Evolutionary conservation across 2,113 vertebrate species (phyloP).

Genomic region (Ailuropoda melanoleuca): DNA sequence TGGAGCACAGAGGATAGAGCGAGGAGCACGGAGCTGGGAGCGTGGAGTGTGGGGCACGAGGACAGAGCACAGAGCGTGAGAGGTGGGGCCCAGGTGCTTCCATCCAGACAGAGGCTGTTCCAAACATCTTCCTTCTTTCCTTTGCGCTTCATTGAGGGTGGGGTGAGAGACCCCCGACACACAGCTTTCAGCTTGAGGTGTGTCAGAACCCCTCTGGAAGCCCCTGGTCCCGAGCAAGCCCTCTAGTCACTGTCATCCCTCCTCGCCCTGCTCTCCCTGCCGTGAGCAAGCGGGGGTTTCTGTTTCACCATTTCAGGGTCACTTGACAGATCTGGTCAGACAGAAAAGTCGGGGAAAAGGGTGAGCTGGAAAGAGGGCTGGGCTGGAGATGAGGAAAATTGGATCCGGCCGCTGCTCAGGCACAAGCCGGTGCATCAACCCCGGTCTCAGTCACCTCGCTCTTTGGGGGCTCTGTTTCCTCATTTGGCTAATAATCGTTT

Average conservation of each 20-base stretch:
- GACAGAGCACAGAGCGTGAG: no score
- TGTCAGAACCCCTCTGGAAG: not conserved
- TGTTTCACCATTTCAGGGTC: not conserved
- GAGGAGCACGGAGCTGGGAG: not conserved
- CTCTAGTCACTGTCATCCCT: not conserved
- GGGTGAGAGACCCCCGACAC: no score
- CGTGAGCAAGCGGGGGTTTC: not conserved
- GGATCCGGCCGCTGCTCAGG: rapidly evolving
- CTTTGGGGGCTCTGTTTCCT: rapidly evolving
- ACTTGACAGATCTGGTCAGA: not conserved
- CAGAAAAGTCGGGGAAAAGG: not conserved
- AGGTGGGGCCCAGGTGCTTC: not conserved
- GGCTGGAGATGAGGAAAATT: not conserved
- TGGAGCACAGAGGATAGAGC: not conserved
- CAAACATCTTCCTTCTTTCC: not conserved
- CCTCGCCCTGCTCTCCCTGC: not conserved
- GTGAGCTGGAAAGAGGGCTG: not conserved
- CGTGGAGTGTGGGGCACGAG: not conserved
- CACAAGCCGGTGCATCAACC: not conserved
- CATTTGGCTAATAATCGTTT: not conserved
- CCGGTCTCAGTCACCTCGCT: rapidly evolving
- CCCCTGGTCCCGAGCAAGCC: rapidly evolving
- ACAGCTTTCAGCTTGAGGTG: rapidly evolving
- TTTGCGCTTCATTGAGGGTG: rapidly evolving
- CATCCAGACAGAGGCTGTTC: no score